Evolutionary conservation across 2,888 invertebrate species (phyloP), one percentile per base, ranked within the genome.

Genomic region (Coelinius sp.): DNA sequence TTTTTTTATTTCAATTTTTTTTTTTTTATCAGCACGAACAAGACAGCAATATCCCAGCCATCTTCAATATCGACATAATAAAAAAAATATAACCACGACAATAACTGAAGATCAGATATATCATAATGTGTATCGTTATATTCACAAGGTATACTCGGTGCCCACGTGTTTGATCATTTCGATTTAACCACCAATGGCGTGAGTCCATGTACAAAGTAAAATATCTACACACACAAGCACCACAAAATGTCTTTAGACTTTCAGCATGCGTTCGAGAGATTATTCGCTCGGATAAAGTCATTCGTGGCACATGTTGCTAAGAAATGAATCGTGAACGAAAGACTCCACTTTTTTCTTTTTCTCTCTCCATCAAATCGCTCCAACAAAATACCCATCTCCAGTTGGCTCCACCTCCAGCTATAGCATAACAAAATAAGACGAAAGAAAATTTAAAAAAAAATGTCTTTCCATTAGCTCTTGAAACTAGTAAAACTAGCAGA

Each of bases 261-360:
- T 71, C 79, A 78, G 78, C 77, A 76, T 77, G 78, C 79, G 76
- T 78, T 62, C 76, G 52, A 74, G 75, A 79, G 77, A 79, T 81
- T 74, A 75, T 75, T 77, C 75, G 74, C 63, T 64, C 66, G 76
- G 76, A 79, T 79, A 78, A 78, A 80, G 70, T 77, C 77, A 78
- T 80, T 78, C 75, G 74, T 71, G 70, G 74, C 77, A 76, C 80
- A 75, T 75, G 78, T 73, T 70, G 59, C 70, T 41, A 46, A 24
- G 73, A 63, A 76, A 75, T 76, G 70, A 75, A 76, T 75, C 70
- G 71, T 56, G 59, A 73, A 56, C 70, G 53, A 53, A 25, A 25
- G 67, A 20, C 22, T 66, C 49, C 63, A 53, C 65, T 41, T 68
- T 71, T 44, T 41, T 63, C 27, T 49, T 62, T n/a, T n/a, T n/a